Conservation (phyloP, 1,140 invertebrate species). For the Procambarus virginalis region DNA sequence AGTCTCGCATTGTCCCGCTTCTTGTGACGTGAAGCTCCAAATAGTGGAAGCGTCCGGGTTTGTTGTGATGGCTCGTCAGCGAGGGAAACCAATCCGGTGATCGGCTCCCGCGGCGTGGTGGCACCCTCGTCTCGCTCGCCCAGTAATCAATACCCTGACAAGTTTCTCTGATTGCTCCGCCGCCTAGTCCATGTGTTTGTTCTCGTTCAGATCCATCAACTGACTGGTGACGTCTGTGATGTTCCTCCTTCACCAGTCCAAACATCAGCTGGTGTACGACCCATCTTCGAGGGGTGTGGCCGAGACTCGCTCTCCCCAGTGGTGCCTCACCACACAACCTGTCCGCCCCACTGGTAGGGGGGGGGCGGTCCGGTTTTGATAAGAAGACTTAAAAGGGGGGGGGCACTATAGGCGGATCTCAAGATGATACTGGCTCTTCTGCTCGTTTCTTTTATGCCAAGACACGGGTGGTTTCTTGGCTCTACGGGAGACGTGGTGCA, state of each 20-base stretch:
- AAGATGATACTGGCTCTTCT: too few species aligned
- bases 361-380: too few species aligned
- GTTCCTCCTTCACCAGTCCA: not conserved
- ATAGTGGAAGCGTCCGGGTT: not conserved
- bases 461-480: too few species aligned
- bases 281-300: not conserved
- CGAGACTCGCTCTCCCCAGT: too few species aligned
- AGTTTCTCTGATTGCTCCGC: not conserved
- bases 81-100: not conserved
- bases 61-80: not conserved
- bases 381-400: too few species aligned
- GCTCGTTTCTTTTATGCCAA: too few species aligned
- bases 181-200: not conserved
- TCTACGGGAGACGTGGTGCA: too few species aligned
- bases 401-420: too few species aligned
- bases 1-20: not conserved
- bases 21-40: not conserved
- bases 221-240: not conserved
- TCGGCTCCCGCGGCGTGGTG: not conserved
- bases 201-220: not conserved
- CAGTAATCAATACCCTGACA: not conserved
- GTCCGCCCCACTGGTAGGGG: too few species aligned
- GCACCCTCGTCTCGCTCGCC: not conserved
- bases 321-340: too few species aligned
- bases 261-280: not conserved